Conservation (phyloP, 37 sponge, comb jelly and placozoan species). For the Oopsacas minuta region DNA sequence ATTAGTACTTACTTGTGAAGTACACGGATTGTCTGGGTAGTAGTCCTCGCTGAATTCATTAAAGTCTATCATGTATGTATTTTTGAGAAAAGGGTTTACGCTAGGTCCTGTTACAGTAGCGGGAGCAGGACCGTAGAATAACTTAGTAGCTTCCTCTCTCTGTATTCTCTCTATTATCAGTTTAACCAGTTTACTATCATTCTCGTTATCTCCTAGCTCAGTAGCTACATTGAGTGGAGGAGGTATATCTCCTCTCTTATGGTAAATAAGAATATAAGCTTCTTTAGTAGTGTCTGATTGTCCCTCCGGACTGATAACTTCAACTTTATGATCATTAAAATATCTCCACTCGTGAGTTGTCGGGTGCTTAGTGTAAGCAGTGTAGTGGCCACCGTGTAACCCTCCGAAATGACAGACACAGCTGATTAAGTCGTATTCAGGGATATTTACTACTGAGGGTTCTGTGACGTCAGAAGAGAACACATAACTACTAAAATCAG, state of each 20-base stretch:
- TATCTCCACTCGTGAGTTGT: constrained; percentile 34
- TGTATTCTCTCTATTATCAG: not conserved
- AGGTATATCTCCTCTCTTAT: not conserved
- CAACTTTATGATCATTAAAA: constrained; percentile 48
- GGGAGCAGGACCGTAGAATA: not conserved
- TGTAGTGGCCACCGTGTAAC: constrained; percentile 49
- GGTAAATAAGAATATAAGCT: constrained; percentile 45
- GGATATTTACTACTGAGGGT: not conserved
- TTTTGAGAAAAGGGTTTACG: not conserved
- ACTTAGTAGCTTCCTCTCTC: not conserved
- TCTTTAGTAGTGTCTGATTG: constrained; percentile 27
- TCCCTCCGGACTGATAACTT: constrained; percentile 20
- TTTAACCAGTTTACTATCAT: not conserved
- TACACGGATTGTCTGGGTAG: not conserved
- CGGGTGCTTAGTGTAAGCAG: constrained; percentile 33
- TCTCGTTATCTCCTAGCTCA: not conserved
- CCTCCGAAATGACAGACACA: constrained; percentile 65
- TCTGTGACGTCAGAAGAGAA: not conserved
- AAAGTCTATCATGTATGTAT: not conserved
- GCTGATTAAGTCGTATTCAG: constrained; percentile 21
- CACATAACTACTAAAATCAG: not conserved
- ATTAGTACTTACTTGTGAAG: not conserved
- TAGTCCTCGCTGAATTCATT: not conserved
- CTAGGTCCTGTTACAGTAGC: not conserved
- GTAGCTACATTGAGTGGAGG: not conserved